These are phyloP conservation scores for Syrrhaptes paradoxus DNA, from an alignment of 2,113 vertebrate genomes.

Conservation along the genomic window DNA sequence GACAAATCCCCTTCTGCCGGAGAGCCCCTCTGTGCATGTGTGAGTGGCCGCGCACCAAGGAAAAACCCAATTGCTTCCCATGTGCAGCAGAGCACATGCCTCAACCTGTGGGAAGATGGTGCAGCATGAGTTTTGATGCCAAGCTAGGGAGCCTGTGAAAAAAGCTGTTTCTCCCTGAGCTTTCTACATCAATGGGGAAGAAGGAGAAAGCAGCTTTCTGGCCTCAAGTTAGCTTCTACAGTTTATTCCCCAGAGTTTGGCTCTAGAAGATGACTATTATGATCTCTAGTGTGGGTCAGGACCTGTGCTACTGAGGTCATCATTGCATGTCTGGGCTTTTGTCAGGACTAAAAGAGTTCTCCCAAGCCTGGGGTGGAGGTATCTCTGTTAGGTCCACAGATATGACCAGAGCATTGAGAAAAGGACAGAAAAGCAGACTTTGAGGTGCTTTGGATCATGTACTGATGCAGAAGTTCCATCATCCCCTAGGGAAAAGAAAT, in stretches of 20 bases:
- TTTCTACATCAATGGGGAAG: background rate
- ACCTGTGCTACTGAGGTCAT: background rate
- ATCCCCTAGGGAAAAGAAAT: background rate
- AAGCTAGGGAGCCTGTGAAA: background rate
- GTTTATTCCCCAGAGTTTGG: background rate
- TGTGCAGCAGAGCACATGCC: background rate
- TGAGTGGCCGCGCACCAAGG: rapidly evolving
- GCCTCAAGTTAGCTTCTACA: background rate
- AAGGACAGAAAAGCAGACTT: background rate
- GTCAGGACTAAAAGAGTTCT: background rate
- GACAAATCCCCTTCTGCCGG: conserved; percentile 3
- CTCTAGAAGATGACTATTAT: background rate
- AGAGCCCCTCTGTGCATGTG: background rate
- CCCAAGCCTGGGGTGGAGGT: background rate
- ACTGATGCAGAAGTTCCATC: background rate
- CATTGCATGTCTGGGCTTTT: background rate
- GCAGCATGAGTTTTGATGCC: background rate
- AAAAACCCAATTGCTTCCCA: background rate
- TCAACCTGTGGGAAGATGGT: rapidly evolving
- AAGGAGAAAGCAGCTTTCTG: background rate
- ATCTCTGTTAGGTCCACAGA: background rate
- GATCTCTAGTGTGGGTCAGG: background rate
- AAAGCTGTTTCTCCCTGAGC: background rate
- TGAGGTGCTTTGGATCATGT: background rate
- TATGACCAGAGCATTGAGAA: background rate